These are phyloP conservation scores for Microdon myrmicae DNA, from an alignment of 2,888 invertebrate genomes.

Conservation along the genomic window DNA sequence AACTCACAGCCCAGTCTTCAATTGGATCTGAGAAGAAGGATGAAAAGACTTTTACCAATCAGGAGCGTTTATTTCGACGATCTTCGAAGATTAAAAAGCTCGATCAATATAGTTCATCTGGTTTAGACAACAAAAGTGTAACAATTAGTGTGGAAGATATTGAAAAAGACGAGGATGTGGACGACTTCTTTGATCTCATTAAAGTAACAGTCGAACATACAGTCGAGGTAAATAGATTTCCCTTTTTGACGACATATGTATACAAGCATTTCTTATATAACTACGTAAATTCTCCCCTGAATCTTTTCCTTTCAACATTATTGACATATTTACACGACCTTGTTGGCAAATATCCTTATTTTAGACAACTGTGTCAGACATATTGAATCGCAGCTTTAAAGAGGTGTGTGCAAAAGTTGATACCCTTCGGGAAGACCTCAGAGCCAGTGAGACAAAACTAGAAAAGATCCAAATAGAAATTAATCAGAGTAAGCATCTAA, in stretches of 20 bases:
- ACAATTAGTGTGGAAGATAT: constrained; percentile 46
- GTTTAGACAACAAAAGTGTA: constrained; percentile 19
- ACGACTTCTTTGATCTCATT: constrained; percentile 63
- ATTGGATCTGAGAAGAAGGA: constrained; percentile 18
- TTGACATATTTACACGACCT: neutral
- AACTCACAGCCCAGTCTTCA: neutral
- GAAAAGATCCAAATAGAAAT: constrained; percentile 58
- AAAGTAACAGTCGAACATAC: constrained; percentile 61
- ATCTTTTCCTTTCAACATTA: too few relatives aligned
- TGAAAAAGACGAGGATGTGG: constrained; percentile 61
- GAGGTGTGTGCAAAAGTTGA: constrained; percentile 60
- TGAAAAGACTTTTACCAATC: constrained; percentile 23
- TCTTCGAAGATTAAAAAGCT: neutral
- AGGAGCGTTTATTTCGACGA: constrained; percentile 8
- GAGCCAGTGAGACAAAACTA: constrained; percentile 56
- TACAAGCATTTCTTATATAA: too few relatives aligned
- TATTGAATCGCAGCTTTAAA: constrained; percentile 59
- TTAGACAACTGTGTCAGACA: constrained; percentile 60
- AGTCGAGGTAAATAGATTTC: constrained; percentile 60
- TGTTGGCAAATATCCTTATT: neutral
- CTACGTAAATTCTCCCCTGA: too few relatives aligned
- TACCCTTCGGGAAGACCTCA: constrained; percentile 57
- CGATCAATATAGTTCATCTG: neutral
- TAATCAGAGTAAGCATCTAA: constrained; percentile 58
- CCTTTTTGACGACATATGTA: too few relatives aligned